Conservation (phyloP, 2,797 vertebrate genomes). For the Betta splendens region DNA sequence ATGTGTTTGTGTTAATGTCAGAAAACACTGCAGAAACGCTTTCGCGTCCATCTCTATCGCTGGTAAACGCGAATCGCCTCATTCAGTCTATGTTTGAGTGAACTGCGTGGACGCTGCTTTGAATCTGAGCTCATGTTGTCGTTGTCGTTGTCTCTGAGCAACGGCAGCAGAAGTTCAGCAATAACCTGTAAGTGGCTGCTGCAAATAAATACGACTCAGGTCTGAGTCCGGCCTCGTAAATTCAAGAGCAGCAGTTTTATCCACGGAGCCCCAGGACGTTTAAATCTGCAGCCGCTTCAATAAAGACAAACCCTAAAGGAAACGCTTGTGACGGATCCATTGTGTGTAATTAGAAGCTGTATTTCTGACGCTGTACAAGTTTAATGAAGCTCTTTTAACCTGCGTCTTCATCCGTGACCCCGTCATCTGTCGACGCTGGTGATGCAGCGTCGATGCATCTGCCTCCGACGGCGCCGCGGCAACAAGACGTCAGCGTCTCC, state of each 20-base stretch:
- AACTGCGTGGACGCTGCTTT: too few species aligned
- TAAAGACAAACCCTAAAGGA: constrained; percentile 27
- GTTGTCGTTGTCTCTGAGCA: too few species aligned
- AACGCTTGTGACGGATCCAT: constrained; percentile 25
- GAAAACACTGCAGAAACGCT: too few species aligned
- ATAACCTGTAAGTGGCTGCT: constrained; percentile 41
- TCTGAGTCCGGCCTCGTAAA: constrained; percentile 34
- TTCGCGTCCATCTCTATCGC: too few species aligned
- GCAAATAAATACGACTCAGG: constrained; percentile 47
- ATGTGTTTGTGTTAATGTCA: too few species aligned
- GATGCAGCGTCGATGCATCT: too few species aligned
- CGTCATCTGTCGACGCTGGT: constrained; percentile 11
- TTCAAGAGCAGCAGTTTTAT: constrained; percentile 35
- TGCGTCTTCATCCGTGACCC: constrained; percentile 24
- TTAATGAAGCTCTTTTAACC: constrained; percentile 17
- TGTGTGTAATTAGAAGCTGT: constrained; percentile 45
- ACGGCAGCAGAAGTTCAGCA: too few species aligned
- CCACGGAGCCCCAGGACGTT: constrained; percentile 14
- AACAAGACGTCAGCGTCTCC: constrained; percentile 41
- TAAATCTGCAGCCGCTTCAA: constrained; percentile 32
- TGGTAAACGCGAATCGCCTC: too few species aligned
- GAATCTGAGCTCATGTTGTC: too few species aligned
- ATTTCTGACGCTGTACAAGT: constrained; percentile 19
- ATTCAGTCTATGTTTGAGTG: too few species aligned
- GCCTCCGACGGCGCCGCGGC: constrained; percentile 34